These are phyloP conservation scores for Heteronetta atricapilla DNA, from an alignment of 2,113 vertebrate species.

Conservation along the genomic window DNA sequence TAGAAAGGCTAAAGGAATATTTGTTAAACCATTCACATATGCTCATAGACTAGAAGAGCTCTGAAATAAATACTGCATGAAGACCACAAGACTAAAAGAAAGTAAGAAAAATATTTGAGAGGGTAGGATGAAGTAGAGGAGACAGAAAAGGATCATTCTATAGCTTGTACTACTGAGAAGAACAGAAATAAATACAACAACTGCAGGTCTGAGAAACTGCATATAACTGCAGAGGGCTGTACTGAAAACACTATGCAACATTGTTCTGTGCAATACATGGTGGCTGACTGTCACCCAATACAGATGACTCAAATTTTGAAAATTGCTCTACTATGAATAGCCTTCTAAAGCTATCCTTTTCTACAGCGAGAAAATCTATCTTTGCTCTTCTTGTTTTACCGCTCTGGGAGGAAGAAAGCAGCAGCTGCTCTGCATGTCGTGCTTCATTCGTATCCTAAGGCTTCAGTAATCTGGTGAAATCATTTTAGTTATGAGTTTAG, in stretches of 20 bases:
- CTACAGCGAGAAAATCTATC: not conserved
- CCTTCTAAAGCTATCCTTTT: not conserved
- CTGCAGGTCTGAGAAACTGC: not conserved
- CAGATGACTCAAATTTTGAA: slow-evolving; percentile 38
- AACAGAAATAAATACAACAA: not conserved
- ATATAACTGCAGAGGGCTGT: not conserved
- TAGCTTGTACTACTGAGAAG: not conserved
- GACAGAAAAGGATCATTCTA: not conserved
- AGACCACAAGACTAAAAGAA: slow-evolving; percentile 43
- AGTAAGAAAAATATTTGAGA: slow-evolving; percentile 41
- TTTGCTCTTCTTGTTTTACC: not conserved
- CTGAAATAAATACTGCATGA: not conserved
- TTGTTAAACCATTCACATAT: not conserved
- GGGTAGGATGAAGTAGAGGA: not conserved
- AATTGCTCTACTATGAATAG: slow-evolving; percentile 25
- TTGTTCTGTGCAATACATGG: not conserved
- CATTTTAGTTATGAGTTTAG: not conserved
- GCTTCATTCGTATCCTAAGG: not conserved
- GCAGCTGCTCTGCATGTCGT: not conserved
- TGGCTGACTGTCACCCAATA: not conserved
- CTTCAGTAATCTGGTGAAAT: not conserved
- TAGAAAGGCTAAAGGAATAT: not conserved
- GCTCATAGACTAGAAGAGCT: not conserved
- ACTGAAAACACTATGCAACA: not conserved
- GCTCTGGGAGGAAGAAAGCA: not conserved